Percentiles rank a stretch among this genome's conserved stretches.
phyloP scores from a whole-genome alignment of 64 coral and sea anemone genomes.

The Dendrophyllia cribrosa region DNA sequence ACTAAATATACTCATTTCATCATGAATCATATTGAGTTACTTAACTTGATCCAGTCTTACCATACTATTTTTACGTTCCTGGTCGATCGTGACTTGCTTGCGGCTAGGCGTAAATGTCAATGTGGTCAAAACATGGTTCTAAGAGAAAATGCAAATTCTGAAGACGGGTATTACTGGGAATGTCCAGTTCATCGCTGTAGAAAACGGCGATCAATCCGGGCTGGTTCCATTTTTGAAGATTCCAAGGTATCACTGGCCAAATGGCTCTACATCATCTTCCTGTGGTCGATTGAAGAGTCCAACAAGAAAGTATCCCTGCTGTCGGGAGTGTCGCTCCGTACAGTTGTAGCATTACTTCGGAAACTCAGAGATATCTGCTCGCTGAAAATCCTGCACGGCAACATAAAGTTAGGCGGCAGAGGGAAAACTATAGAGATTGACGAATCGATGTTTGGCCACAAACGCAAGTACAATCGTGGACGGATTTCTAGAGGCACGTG shows the following conservation, averaged over 20 bases:
- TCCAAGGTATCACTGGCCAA: neutral
- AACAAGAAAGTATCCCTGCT: neutral
- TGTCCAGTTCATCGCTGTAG: neutral
- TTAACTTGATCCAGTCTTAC: constrained; percentile 3
- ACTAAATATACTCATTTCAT: neutral
- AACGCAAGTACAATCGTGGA: constrained; percentile 22
- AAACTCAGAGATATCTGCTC: neutral
- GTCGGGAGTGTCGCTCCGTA: neutral
- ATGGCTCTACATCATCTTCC: neutral
- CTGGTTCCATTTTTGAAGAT: constrained; percentile 1
- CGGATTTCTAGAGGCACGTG: constrained; percentile 10
- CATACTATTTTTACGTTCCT: constrained; percentile 8
- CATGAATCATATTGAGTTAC: neutral
- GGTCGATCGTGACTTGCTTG: neutral
- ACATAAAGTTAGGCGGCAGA: neutral
- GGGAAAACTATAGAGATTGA: constrained; percentile 45
- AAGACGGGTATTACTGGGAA: neutral
- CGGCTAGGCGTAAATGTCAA: neutral
- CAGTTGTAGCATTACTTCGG: neutral
- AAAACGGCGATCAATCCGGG: neutral
- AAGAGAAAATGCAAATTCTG: neutral
- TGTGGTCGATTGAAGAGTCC: neutral
- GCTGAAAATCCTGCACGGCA: neutral
- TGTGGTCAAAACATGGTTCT: neutral
- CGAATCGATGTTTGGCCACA: constrained; percentile 43